Percentiles rank a stretch among this genome's conserved stretches.
Evolutionary conservation across 2,113 vertebrate species (phyloP).

Genomic region (Henicopernis longicauda): DNA sequence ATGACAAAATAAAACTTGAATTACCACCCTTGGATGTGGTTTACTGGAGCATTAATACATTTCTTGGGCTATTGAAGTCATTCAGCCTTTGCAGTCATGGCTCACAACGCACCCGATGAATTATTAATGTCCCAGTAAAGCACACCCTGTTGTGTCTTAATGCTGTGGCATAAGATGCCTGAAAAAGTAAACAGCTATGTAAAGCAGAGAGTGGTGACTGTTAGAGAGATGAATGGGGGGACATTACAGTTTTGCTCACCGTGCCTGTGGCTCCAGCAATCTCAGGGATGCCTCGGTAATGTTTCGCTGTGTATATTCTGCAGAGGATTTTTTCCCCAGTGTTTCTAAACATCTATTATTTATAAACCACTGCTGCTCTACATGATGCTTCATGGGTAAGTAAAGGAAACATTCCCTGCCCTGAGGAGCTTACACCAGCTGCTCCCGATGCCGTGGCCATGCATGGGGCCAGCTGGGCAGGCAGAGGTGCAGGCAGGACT

Average conservation of each 20-base stretch:
- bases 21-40: slow-evolving; percentile 61
- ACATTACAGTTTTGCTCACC: not conserved
- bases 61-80: slow-evolving; percentile 66
- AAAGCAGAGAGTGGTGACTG: slow-evolving; percentile 46
- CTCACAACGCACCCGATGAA: slow-evolving; percentile 63
- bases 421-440: not conserved
- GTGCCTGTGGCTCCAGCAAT: slow-evolving; percentile 28
- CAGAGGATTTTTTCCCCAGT: not conserved
- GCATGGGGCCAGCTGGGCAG: not conserved
- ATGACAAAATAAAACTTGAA: slow-evolving; percentile 68
- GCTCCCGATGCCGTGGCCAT: accelerated
- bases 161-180: slow-evolving; percentile 48
- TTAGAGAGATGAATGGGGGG: slow-evolving; percentile 48
- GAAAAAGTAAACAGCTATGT: slow-evolving; percentile 66
- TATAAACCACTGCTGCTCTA: slow-evolving; percentile 1
- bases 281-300: slow-evolving; percentile 10
- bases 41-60: slow-evolving; percentile 63
- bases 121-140: slow-evolving; percentile 71
- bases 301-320: not conserved
- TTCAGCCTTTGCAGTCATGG: slow-evolving; percentile 68
- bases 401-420: not conserved
- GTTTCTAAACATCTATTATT: slow-evolving; percentile 42
- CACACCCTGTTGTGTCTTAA: slow-evolving; percentile 70
- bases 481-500: not conserved
- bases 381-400: not conserved